Evolutionary conservation across 2,888 invertebrate genomes (phyloP), one percentile per base, ranked within the genome.

Genomic region (Mactromeris polynyma): DNA sequence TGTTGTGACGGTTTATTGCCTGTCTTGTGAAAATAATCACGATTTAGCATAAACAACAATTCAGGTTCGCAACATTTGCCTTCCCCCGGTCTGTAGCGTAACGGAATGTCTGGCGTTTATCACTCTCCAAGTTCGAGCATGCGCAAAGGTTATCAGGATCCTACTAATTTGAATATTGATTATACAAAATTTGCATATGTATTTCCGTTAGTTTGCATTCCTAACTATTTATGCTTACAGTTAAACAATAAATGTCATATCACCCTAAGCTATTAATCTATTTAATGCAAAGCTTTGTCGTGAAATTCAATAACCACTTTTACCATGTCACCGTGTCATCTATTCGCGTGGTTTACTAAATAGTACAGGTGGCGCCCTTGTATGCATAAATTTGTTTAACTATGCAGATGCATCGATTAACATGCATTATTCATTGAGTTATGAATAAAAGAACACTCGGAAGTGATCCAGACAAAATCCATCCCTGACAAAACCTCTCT

Each of bases 221-320:
- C 36, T 33, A 2, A 26, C 73, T 73, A 19, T 36, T 33, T 36
- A 19, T 73, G 33, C 31, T 26, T 26, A 36, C 19, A 73, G 0
- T 73, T 33, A 17, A 73, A 73, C 73, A 73, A 73, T 73, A 73
- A 73, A 73, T 33, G 73, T 73, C 73, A 73, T 3, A 73, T 73
- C 73, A 73, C 11, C 2, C 19, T 19, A 17, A 26, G 26, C 36
- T 33, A 73, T 73, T 73, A 19, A 73, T 36, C 4, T 14, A 73
- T 17, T 73, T 42, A 40, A 42, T 80, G 21, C 21, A 31, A 11
- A 19, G 42, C 31, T 51, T 17, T 46, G 42, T 64, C 58, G 26
- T 64, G 58, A 64, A 64, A 21, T 26, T 26, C 9, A 26, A 64
- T 64, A 26, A 26, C n/a, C 58, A 26, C 9, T 64, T n/a, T 64